Conservation (phyloP, 2,797 vertebrate species). For the Amblyopsis hoosieri region DNA sequence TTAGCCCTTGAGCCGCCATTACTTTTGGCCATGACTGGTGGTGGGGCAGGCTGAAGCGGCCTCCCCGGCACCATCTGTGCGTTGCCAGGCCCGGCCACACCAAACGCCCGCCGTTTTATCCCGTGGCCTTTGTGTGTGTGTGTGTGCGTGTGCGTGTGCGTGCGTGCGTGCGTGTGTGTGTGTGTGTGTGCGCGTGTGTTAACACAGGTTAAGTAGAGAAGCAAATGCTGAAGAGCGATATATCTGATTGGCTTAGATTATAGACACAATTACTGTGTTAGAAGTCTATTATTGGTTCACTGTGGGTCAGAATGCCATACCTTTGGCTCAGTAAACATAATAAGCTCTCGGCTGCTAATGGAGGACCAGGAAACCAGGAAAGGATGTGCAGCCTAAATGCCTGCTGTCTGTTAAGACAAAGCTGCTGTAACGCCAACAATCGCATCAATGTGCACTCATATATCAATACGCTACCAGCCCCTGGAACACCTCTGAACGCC, state of each 20-base stretch:
- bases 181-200: constrained; percentile 1
- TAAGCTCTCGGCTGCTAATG: constrained; percentile 31
- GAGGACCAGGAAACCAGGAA: constrained; percentile 13
- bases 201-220: constrained; percentile 41
- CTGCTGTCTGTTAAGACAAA: constrained; percentile 25
- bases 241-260: constrained; percentile 52
- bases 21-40: constrained; percentile 53
- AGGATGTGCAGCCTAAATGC: constrained; percentile 36
- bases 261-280: constrained; percentile 7
- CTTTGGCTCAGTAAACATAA: constrained; percentile 28
- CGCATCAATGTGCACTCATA: too few relatives aligned
- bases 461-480: too few relatives aligned
- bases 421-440: too few relatives aligned
- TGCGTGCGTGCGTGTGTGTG: constrained; percentile 3
- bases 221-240: constrained; percentile 10
- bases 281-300: constrained; percentile 48
- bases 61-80: constrained; percentile 56
- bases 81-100: constrained; percentile 44
- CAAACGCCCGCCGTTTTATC: constrained; percentile 42
- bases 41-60: constrained; percentile 42
- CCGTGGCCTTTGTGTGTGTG: constrained; percentile 14
- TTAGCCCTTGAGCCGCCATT: constrained; percentile 67
- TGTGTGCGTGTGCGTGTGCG: background rate
- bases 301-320: constrained; percentile 29
- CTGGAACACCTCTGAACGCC: too few relatives aligned